Evolutionary conservation across 1,140 invertebrate genomes (phyloP).

Genomic region (Achroia grisella): DNA sequence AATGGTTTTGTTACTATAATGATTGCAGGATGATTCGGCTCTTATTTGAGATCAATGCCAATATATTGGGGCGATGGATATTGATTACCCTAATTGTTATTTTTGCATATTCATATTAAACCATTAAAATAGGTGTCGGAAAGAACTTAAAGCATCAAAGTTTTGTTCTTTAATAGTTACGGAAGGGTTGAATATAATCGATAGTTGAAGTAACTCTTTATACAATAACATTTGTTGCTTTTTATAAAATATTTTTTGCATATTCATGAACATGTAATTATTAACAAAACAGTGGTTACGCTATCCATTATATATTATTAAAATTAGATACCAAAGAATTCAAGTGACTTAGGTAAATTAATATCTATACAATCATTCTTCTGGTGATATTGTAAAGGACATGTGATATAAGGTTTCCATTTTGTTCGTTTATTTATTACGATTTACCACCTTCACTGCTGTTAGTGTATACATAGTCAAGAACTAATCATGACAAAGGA

Average conservation of each 20-base stretch:
- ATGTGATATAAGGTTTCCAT: too few relatives aligned
- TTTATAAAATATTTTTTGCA: slow-evolving; percentile 26
- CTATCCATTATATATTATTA: too few relatives aligned
- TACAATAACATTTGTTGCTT: too few relatives aligned
- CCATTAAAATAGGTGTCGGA: slow-evolving; percentile 24
- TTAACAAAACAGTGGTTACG: slow-evolving; percentile 4
- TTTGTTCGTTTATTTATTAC: too few relatives aligned
- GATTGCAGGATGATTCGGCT: slow-evolving; percentile 35
- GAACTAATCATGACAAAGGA: too few relatives aligned
- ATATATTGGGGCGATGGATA: slow-evolving; percentile 15
- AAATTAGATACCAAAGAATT: too few relatives aligned
- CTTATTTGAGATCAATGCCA: slow-evolving; percentile 30
- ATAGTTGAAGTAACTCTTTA: too few relatives aligned
- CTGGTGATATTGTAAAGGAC: too few relatives aligned
- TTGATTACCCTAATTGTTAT: slow-evolving; percentile 54
- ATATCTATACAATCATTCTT: too few relatives aligned
- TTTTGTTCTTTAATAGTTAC: slow-evolving; percentile 17
- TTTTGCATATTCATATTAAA: slow-evolving; percentile 60
- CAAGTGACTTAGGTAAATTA: too few relatives aligned
- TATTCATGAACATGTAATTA: slow-evolving; percentile 54
- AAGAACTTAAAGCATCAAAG: not conserved
- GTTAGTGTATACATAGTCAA: too few relatives aligned
- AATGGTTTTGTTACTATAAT: slow-evolving; percentile 17
- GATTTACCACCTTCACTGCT: too few relatives aligned
- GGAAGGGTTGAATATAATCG: slow-evolving; percentile 16